Conservation (phyloP, 2,113 vertebrate genomes). For the Mormyrus iriodes region DNA sequence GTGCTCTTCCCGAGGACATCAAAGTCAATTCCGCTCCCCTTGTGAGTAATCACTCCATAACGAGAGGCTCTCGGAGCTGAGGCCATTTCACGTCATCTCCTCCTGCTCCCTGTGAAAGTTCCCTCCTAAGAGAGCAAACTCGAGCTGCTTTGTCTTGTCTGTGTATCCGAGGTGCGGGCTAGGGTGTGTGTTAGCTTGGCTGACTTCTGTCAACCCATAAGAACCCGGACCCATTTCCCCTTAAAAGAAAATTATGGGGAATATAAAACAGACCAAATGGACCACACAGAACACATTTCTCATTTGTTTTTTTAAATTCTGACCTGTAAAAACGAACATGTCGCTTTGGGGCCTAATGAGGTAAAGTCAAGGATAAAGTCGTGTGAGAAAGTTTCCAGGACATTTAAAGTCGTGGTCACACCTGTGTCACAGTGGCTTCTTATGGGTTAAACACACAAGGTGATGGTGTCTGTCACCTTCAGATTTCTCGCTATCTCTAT, state of each 20-base stretch:
- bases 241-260: too few relatives aligned
- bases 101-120: slow-evolving; percentile 12
- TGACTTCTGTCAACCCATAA: too few relatives aligned
- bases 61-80: neutral
- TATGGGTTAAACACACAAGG: neutral
- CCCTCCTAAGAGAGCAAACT: neutral
- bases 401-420: too few relatives aligned
- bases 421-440: too few relatives aligned
- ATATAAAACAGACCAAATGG: too few relatives aligned
- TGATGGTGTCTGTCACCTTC: neutral
- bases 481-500: neutral
- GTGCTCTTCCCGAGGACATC: slow-evolving; percentile 22
- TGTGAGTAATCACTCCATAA: slow-evolving; percentile 16
- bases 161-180: neutral
- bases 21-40: slow-evolving; percentile 26
- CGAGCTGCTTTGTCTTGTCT: neutral
- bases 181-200: neutral
- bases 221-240: too few relatives aligned
- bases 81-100: neutral
- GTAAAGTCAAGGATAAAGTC: too few relatives aligned
- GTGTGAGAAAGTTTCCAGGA: too few relatives aligned
- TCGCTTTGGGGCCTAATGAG: too few relatives aligned
- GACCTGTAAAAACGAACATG: too few relatives aligned
- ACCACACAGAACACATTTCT: too few relatives aligned
- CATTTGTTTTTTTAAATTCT: too few relatives aligned